Percentiles rank a stretch among this genome's conserved stretches.
phyloP scores from a whole-genome alignment of 2,113 vertebrate species.

The Zosterops lateralis region DNA sequence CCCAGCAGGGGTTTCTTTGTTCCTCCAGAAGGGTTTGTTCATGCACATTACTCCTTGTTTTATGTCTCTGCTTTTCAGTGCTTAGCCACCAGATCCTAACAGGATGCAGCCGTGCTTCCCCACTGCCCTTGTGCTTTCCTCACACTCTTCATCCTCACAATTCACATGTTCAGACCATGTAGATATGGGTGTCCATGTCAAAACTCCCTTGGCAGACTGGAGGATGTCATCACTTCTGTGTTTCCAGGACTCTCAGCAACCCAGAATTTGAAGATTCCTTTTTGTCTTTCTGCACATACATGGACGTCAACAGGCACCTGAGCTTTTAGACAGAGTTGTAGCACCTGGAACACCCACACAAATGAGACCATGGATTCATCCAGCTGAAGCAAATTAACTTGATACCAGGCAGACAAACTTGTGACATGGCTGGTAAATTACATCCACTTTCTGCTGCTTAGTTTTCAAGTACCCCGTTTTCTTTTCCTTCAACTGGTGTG shows the following conservation, averaged over 20 bases:
- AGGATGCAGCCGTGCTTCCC: neutral
- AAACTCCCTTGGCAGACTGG: neutral
- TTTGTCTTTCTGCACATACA: rapidly evolving
- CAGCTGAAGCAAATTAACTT: neutral
- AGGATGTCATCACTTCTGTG: neutral
- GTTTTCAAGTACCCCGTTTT: neutral
- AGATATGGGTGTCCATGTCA: neutral
- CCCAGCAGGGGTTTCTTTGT: slow-evolving; percentile 37
- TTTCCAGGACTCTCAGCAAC: neutral
- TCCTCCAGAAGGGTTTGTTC: slow-evolving; percentile 11
- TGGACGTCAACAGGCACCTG: neutral
- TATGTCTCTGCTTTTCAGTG: neutral
- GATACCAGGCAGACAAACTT: neutral
- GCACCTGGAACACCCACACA: neutral
- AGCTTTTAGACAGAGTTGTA: neutral
- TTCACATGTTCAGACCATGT: neutral
- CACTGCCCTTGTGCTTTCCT: neutral
- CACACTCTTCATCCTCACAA: rapidly evolving
- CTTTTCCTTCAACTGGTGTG: neutral
- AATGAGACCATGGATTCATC: neutral
- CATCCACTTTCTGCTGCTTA: neutral
- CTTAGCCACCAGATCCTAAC: neutral
- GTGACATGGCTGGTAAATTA: neutral
- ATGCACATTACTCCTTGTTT: neutral
- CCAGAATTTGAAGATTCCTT: neutral